A percentile compares a stretch with the other conserved stretches of the same genome.
phyloP scores from a whole-genome alignment of 2,888 invertebrate species.

The Pseudococcus viburni region DNA sequence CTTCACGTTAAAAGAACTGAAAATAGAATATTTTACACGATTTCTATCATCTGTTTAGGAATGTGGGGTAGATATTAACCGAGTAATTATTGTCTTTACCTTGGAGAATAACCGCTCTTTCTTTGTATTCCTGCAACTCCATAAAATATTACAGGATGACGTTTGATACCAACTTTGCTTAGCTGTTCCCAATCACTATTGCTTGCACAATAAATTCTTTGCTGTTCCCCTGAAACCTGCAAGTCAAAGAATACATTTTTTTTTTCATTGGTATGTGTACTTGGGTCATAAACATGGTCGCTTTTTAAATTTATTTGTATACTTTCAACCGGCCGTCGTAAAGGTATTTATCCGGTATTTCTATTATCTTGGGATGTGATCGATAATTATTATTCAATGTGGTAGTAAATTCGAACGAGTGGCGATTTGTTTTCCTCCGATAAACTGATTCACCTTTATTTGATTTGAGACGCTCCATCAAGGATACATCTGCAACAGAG shows the following conservation, averaged over 20 bases:
- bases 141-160: slow-evolving; percentile 76
- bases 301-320: slow-evolving; percentile 68
- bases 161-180: no score
- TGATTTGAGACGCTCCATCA: slow-evolving; percentile 80
- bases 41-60: not conserved
- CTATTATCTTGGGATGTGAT: slow-evolving; percentile 79
- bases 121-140: slow-evolving; percentile 75
- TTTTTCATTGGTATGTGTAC: no score
- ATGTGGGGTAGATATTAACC: not conserved
- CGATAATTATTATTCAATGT: slow-evolving; percentile 84
- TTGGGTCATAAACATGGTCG: not conserved
- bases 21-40: no score
- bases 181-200: slow-evolving; percentile 71
- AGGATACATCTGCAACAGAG: slow-evolving; percentile 74
- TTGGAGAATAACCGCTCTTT: slow-evolving; percentile 74
- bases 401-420: slow-evolving; percentile 73
- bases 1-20: slow-evolving; percentile 75
- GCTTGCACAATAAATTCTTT: not conserved
- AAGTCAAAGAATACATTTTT: not conserved
- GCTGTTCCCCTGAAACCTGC: not conserved
- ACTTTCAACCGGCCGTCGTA: slow-evolving; percentile 78
- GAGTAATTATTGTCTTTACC: no score
- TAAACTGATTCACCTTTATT: slow-evolving; percentile 73
- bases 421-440: slow-evolving; percentile 69
- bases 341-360: slow-evolving; percentile 80